phyloP scores from a whole-genome alignment of 2,888 invertebrate genomes.

The Andrena flavipes region DNA sequence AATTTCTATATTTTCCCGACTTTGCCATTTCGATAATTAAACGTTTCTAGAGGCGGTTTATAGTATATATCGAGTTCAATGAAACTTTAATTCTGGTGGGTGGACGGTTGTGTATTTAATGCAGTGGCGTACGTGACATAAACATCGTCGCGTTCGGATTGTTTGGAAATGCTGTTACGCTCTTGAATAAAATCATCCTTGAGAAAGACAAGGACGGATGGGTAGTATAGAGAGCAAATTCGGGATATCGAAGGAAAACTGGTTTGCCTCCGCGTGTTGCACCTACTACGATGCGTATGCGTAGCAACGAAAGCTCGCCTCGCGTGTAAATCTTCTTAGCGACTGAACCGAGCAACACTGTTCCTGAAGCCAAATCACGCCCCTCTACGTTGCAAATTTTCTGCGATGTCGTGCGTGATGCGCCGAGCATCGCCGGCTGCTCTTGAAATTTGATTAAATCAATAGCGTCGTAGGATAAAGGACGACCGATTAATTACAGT shows the following conservation, averaged over 20 bases:
- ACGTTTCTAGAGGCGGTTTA: background rate
- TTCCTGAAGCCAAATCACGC: slow-evolving; percentile 30
- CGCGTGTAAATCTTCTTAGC: slow-evolving; percentile 7
- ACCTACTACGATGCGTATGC: slow-evolving; percentile 54
- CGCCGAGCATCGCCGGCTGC: slow-evolving; percentile 21
- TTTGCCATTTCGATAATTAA: background rate
- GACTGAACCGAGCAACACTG: slow-evolving; percentile 20
- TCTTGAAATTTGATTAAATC: slow-evolving; percentile 53
- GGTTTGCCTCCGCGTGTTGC: slow-evolving; percentile 57
- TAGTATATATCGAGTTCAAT: background rate
- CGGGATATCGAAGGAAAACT: slow-evolving; percentile 66
- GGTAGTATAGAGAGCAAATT: slow-evolving; percentile 54
- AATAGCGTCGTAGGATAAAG: background rate
- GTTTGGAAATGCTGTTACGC: slow-evolving; percentile 33
- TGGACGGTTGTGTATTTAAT: background rate
- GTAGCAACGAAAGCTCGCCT: slow-evolving; percentile 34
- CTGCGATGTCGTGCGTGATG: slow-evolving; percentile 22
- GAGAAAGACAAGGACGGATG: slow-evolving; percentile 53
- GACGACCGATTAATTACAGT: background rate
- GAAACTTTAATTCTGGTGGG: background rate
- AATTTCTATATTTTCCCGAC: background rate
- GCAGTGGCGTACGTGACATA: background rate
- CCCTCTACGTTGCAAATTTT: slow-evolving; percentile 13
- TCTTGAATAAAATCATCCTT: slow-evolving; percentile 54
- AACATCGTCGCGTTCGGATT: background rate